phyloP scores from a whole-genome alignment of 2,888 invertebrate genomes.

The Scaptomyza flava region DNA sequence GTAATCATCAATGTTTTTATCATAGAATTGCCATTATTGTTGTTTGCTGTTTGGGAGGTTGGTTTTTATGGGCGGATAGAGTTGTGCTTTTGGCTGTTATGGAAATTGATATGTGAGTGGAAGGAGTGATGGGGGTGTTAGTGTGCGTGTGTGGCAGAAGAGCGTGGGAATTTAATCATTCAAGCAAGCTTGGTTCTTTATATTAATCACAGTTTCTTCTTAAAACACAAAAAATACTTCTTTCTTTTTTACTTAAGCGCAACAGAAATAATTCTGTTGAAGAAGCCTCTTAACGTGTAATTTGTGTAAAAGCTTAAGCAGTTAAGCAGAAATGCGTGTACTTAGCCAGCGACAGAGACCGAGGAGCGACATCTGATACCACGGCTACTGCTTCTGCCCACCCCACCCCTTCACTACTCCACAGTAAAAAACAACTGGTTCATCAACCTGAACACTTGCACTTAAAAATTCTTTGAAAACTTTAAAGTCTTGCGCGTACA shows the following conservation, averaged over 20 bases:
- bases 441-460: conserved; percentile 65
- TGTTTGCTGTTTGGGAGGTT: conserved; percentile 20
- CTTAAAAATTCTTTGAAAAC: conserved; percentile 51
- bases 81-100: conserved; percentile 43
- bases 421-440: conserved; percentile 45
- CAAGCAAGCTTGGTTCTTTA: background rate
- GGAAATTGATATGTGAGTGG: conserved; percentile 56
- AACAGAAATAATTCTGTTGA: background rate
- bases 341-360: conserved; percentile 8
- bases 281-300: conserved; percentile 18
- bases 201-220: conserved; percentile 19
- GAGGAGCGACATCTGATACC: conserved; percentile 21
- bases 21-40: conserved; percentile 61
- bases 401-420: background rate
- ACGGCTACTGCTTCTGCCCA: background rate
- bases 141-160: background rate
- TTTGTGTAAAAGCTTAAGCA: conserved; percentile 2
- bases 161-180: conserved; percentile 37
- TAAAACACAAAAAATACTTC: background rate
- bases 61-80: conserved; percentile 24
- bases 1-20: conserved; percentile 71
- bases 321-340: conserved; percentile 19
- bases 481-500: conserved; percentile 46
- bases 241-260: no score
- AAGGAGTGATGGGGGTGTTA: background rate